Base-by-base conservation (phyloP, 2,113 vertebrate species). In the Megaleporinus macrocephalus region DNA sequence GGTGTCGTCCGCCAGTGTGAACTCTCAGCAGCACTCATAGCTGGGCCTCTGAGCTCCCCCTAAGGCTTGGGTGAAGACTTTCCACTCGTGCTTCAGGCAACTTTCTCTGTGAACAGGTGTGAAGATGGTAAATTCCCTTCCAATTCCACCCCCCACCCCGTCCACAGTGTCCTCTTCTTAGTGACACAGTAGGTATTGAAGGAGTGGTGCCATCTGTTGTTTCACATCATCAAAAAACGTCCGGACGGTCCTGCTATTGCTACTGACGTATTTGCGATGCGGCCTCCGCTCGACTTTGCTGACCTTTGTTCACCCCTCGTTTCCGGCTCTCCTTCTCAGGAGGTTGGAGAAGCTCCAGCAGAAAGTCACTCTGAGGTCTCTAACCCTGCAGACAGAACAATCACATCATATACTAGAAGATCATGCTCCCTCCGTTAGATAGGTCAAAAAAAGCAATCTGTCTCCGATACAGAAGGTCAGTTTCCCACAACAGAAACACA, bases 21-120 rank as follows among this genome's bases (percentile, higher is more conserved):
- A 63, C 55, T 76, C 82, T 83, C 91, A 88, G 90, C 90, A 89
- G 89, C 82, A 92, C 93, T 90, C 95, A 96, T 96, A 90, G 92
- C 95, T 93, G 93, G 93, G 85, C 91, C 75, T 83, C 91, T 6
- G 24, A 51, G 44, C 55, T 76, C 65, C 47, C 36, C 29, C 71
- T 44, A 9, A 16, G 18, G 36, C 2, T 11, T 12, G 10, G 66
- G 22, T 5, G 33, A 22, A 1, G 41, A 41, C 27, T n/a, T n/a
- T n/a, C 2, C 57, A 12, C n/a, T n/a, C 18, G 53, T n/a, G 55
- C 22, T 24, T 10, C 18, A 22, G 24, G 59, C n/a, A 71, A 44
- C 29, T 75, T 61, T 29, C 70, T 47, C 59, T 18, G 14, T 16
- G 18, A 74, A 30, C 53, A 68, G 80, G 73, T 61, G 63, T 78